Conservation (phyloP, 2,888 invertebrate genomes). For the Plusia festucae region DNA sequence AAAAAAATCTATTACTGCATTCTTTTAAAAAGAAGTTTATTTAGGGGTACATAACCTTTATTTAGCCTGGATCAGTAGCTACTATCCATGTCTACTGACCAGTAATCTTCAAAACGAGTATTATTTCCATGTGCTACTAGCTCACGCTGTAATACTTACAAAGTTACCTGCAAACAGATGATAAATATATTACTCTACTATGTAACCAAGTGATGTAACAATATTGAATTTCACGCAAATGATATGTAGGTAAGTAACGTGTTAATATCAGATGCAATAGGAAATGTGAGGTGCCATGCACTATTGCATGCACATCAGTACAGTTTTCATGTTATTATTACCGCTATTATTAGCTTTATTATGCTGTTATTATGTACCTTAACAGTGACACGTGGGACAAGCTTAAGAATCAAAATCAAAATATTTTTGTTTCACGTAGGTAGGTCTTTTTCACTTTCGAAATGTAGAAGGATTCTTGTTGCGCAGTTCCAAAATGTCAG, state of each 20-base stretch:
- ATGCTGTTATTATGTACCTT: background rate
- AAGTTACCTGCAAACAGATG: slow-evolving; percentile 29
- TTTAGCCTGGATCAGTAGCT: no score
- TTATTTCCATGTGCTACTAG: background rate
- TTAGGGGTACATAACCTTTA: no score
- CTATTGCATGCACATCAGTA: background rate
- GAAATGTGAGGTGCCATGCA: slow-evolving; percentile 28
- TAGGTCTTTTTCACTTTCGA: no score
- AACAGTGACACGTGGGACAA: background rate
- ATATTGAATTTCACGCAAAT: slow-evolving; percentile 36
- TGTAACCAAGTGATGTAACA: slow-evolving; percentile 32
- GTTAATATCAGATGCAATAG: background rate
- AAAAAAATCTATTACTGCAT: no score
- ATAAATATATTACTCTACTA: slow-evolving; percentile 6
- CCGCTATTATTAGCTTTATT: no score
- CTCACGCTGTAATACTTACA: background rate
- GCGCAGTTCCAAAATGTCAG: no score
- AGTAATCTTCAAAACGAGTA: background rate
- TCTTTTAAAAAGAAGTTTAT: no score
- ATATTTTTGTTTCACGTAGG: no score
- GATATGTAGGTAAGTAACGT: slow-evolving; percentile 32
- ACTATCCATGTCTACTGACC: background rate
- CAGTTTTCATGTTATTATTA: background rate
- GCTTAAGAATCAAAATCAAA: no score
- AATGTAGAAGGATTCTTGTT: no score